phyloP scores from a whole-genome alignment of 2,888 invertebrate species.

The Saturnia pavonia region DNA sequence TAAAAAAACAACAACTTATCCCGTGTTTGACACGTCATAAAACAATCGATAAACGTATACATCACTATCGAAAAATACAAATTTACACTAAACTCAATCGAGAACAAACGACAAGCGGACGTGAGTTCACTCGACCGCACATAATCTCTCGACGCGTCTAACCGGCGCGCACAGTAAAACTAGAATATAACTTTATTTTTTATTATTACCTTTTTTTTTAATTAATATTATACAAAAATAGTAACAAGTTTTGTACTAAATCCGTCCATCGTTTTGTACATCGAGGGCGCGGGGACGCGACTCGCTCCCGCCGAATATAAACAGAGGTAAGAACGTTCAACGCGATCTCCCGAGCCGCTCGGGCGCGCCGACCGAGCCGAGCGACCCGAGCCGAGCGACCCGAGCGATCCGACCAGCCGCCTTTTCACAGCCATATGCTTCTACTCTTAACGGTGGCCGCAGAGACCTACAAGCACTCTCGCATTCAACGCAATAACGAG shows the following conservation, averaged over 20 bases:
- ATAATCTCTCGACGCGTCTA: constrained; percentile 15
- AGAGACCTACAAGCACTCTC: too few relatives aligned
- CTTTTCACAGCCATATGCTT: constrained; percentile 16
- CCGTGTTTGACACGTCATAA: constrained; percentile 10
- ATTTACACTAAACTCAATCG: background rate
- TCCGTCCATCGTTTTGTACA: constrained; percentile 75
- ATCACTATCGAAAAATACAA: constrained; percentile 2
- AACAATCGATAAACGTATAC: constrained; percentile 2
- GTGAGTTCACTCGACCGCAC: constrained; percentile 29
- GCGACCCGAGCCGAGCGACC: background rate
- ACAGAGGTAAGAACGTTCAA: constrained; percentile 7
- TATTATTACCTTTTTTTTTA: constrained; percentile 24
- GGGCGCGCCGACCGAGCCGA: background rate
- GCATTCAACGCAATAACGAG: background rate
- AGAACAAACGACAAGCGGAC: constrained; percentile 29
- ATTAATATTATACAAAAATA: constrained; percentile 78
- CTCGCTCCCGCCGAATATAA: constrained; percentile 20
- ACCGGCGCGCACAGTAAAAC: constrained; percentile 56
- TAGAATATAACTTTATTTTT: constrained; percentile 58
- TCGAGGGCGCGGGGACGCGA: constrained; percentile 60
- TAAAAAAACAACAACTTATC: constrained; percentile 5
- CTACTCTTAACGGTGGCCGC: background rate
- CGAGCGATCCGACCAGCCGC: background rate
- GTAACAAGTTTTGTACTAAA: constrained; percentile 81
- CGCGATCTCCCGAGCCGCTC: background rate